These are phyloP conservation scores for Notodonta dromedarius DNA, from an alignment of 2,888 invertebrate genomes.

Conservation along the genomic window DNA sequence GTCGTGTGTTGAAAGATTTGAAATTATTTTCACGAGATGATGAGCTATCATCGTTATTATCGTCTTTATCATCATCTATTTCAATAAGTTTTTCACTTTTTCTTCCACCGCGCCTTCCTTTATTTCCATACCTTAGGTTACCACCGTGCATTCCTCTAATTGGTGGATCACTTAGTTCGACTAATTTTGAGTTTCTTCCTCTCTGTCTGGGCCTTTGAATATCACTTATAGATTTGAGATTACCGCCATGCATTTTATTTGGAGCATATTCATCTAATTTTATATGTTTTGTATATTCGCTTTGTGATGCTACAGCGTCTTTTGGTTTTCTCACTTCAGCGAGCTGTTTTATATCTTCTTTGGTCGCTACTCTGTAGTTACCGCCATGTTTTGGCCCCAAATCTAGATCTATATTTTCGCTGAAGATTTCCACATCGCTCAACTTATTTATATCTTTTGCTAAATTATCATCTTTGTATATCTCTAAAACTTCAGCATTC, in stretches of 20 bases:
- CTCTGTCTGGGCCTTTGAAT: conserved; percentile 39
- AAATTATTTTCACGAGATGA: conserved; percentile 41
- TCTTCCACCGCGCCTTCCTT: conserved; percentile 33
- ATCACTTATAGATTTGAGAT: conserved; percentile 46
- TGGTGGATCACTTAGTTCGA: conserved; percentile 48
- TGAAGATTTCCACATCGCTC: conserved; percentile 74
- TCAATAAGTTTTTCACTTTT: conserved; percentile 64
- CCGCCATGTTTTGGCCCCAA: conserved; percentile 75
- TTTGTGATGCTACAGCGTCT: conserved; percentile 64
- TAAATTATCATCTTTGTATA: conserved; percentile 73
- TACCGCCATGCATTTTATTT: conserved; percentile 48
- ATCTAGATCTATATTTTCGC: conserved; percentile 59
- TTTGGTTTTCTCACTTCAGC: conserved; percentile 24
- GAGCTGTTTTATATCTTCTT: conserved; percentile 31
- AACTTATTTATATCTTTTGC: conserved; percentile 74
- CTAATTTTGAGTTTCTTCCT: conserved; percentile 52
- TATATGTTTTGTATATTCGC: conserved; percentile 53
- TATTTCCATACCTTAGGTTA: conserved; percentile 50
- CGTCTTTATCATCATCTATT: conserved; percentile 52
- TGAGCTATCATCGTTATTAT: conserved; percentile 34
- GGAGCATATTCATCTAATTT: conserved; percentile 44
- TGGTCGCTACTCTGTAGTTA: conserved; percentile 66
- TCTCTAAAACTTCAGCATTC: conserved; percentile 59
- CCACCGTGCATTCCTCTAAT: conserved; percentile 56
- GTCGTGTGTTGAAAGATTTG: conserved; percentile 48